These are phyloP conservation scores for Sinocyclocheilus grahami DNA, from an alignment of 2,113 vertebrate genomes.

Conservation along the genomic window DNA sequence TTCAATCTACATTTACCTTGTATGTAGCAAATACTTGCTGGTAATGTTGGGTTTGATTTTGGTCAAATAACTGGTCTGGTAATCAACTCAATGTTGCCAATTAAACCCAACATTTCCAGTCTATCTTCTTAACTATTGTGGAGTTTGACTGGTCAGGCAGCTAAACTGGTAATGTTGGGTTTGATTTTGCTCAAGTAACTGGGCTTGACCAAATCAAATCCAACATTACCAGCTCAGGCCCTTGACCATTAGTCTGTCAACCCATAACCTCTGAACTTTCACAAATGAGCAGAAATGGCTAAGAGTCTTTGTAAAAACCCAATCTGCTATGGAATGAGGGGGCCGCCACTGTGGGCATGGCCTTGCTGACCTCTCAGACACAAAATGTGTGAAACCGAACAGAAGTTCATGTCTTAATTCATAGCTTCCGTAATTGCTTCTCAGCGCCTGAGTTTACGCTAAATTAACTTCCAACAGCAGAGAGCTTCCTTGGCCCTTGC, in stretches of 20 bases:
- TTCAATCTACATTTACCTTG: not conserved
- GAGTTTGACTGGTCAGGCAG: not conserved
- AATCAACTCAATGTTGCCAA: too few relatives aligned
- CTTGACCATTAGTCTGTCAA: not conserved
- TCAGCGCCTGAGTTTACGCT: slow-evolving; percentile 86
- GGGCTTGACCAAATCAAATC: not conserved
- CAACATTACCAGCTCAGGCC: not conserved
- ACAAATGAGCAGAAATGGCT: slow-evolving; percentile 9
- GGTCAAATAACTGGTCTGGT: not conserved
- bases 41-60: too few relatives aligned
- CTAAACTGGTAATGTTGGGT: not conserved
- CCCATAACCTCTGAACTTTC: not conserved
- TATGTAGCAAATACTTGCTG: not conserved
- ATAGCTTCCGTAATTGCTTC: slow-evolving; percentile 84
- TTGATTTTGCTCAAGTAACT: not conserved
- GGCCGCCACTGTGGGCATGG: slow-evolving; percentile 70
- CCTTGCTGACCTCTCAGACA: slow-evolving; percentile 82
- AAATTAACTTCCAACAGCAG: slow-evolving; percentile 90
- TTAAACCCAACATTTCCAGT: not conserved
- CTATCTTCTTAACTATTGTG: too few relatives aligned
- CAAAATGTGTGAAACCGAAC: slow-evolving; percentile 85
- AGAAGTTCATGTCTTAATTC: slow-evolving; percentile 86
- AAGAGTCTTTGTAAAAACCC: not conserved
- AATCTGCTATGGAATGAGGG: slow-evolving; percentile 53
- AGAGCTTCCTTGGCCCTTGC: slow-evolving; percentile 81